These are phyloP conservation scores for Clamator glandarius DNA, from an alignment of 2,797 vertebrate genomes.

Conservation along the genomic window DNA sequence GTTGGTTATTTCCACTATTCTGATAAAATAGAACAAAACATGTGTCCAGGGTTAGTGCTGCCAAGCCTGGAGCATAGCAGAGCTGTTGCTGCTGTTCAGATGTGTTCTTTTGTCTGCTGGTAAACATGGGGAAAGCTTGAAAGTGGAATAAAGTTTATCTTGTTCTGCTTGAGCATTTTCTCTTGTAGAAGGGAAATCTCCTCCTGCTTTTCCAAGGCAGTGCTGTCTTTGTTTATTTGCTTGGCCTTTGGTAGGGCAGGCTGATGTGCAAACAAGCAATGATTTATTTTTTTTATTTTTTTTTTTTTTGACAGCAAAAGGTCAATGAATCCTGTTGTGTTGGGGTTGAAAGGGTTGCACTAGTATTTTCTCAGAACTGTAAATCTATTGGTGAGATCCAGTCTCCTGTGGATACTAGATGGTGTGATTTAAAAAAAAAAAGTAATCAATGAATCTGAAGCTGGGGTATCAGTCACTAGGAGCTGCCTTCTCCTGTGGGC, in stretches of 20 bases:
- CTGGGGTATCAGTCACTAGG: too few species aligned
- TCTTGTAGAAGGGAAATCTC: background rate
- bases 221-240: background rate
- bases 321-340: background rate
- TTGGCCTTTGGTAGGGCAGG: background rate
- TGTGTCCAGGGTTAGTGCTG: background rate
- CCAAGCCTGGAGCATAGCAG: background rate
- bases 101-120: background rate
- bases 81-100: background rate
- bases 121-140: background rate
- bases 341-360: background rate
- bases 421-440: too few species aligned
- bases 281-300: background rate
- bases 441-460: too few species aligned
- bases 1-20: background rate
- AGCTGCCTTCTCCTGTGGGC: too few species aligned
- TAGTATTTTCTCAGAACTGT: background rate
- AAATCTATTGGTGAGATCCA: background rate
- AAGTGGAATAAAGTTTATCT: background rate
- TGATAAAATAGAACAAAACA: background rate
- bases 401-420: too few species aligned
- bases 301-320: background rate
- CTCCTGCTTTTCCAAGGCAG: background rate
- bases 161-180: background rate
- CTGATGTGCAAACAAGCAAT: background rate